phyloP scores from a whole-genome alignment of 2,888 invertebrate genomes.

The Trachelus troglodyta region DNA sequence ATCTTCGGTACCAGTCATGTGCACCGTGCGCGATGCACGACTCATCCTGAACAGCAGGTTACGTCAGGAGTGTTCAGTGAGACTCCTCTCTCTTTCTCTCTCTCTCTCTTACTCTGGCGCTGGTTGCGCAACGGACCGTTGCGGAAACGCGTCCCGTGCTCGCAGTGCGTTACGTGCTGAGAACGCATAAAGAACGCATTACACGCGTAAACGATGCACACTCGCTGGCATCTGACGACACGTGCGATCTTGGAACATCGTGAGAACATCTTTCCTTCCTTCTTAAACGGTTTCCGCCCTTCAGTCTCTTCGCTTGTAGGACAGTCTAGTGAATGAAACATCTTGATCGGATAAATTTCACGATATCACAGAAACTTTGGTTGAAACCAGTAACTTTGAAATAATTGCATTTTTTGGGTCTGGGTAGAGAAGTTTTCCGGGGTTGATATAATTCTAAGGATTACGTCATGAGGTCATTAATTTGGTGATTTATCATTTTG shows the following conservation, averaged over 20 bases:
- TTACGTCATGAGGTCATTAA: background rate
- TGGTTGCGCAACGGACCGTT: slow-evolving; percentile 34
- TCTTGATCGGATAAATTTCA: background rate
- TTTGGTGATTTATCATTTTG: background rate
- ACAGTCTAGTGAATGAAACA: background rate
- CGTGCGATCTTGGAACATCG: slow-evolving; percentile 29
- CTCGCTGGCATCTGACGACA: slow-evolving; percentile 17
- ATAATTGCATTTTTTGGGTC: background rate
- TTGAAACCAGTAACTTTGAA: background rate
- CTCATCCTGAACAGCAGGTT: slow-evolving; percentile 31
- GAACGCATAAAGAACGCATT: slow-evolving; percentile 28
- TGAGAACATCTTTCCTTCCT: slow-evolving; percentile 28
- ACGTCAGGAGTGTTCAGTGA: slow-evolving; percentile 43
- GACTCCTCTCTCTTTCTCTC: slow-evolving; percentile 10
- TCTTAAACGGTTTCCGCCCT: background rate
- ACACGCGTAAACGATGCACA: slow-evolving; percentile 16
- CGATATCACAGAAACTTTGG: background rate
- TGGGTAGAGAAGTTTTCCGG: background rate
- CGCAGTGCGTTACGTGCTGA: slow-evolving; percentile 33
- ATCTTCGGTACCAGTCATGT: slow-evolving; percentile 24
- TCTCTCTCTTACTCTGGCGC: slow-evolving; percentile 11
- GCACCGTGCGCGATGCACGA: slow-evolving; percentile 13
- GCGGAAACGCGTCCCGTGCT: slow-evolving; percentile 26
- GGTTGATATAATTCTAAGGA: background rate
- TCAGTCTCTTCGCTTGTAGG: background rate